These are phyloP conservation scores for Dendrolimus houi DNA, from an alignment of 2,888 invertebrate genomes.

Conservation along the genomic window DNA sequence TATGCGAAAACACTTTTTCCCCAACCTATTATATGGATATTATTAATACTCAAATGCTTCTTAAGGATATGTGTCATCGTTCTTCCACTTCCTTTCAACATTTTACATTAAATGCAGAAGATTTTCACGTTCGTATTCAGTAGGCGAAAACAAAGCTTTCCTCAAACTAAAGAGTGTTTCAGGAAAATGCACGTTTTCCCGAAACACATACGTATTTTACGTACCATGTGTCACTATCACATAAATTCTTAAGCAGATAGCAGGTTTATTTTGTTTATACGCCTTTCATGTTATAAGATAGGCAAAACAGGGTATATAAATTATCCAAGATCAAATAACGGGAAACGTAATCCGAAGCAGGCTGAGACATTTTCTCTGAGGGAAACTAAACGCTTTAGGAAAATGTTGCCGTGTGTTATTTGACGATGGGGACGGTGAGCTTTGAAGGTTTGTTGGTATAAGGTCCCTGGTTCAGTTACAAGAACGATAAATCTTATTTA, in stretches of 20 bases:
- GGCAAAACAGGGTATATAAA: not conserved
- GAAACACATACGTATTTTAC: not conserved
- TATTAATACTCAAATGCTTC: too few relatives aligned
- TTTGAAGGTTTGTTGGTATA: too few relatives aligned
- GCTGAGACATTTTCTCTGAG: not conserved
- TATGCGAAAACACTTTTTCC: too few relatives aligned
- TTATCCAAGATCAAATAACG: not conserved
- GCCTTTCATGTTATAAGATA: not conserved
- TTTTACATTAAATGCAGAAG: too few relatives aligned
- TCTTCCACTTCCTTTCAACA: too few relatives aligned
- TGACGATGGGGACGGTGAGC: not conserved
- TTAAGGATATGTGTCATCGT: too few relatives aligned
- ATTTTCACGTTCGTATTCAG: too few relatives aligned
- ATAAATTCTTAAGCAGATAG: not conserved
- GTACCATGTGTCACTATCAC: not conserved
- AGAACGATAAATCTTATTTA: too few relatives aligned
- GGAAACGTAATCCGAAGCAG: not conserved
- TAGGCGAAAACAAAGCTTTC: too few relatives aligned
- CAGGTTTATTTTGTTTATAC: not conserved
- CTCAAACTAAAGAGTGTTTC: not conserved
- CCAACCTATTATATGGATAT: too few relatives aligned
- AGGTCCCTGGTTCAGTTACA: too few relatives aligned
- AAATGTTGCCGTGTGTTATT: not conserved
- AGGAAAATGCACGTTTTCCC: not conserved
- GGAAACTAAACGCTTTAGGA: not conserved